Evolutionary conservation across 2,888 invertebrate species (phyloP), one percentile per base, ranked within the genome.

Genomic region (Sinopyrophorus schimmeli): DNA sequence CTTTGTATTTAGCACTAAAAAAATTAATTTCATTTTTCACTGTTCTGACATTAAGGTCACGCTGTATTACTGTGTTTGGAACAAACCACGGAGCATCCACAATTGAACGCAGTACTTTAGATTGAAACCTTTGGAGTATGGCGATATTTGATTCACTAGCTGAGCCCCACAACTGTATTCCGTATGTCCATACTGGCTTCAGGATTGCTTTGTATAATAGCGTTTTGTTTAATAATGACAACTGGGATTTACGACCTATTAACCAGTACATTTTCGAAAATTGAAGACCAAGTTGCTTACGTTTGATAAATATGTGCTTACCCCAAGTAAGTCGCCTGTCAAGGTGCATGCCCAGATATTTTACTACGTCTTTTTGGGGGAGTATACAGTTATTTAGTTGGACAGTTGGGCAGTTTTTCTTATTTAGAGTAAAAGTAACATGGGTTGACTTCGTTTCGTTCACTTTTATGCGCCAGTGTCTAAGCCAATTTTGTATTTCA

Each of bases 181-280:
- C 39, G 9, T 28, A 39, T 3, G 41, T 20, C 41, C 41, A 40
- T 2, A 40, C 15, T 10, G 31, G 41, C 16, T 41, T 41, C 27
- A 41, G 12, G 5, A 41, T 32, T 23, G 14, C 18, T 41, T 41
- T 31, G 3, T 41, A 31, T 30, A 40, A 15, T 27, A 31, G 3
- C 31, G 7, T n/a, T 23, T 40, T 40, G 9, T 40, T 40, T 30
- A 30, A 10, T 5, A 31, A 6, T 3, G 41, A 40, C 18, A 31
- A 11, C 6, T 39, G 28, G n/a, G 39, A 39, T 10, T 28, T 20
- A 2, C 28, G 16, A 16, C 39, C 20, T 17, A 39, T 5, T 28
- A 39, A 9, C 39, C 39, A 39, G 14, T 39, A 39, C 12, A 39
- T 18, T 39, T 39, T 26, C 6, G 12, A 20, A 9, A 39, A 24